A percentile compares a stretch with the other conserved stretches of the same genome.
These are phyloP conservation scores for Apamea anceps DNA, from an alignment of 2,888 invertebrate species.

Conservation along the genomic window DNA sequence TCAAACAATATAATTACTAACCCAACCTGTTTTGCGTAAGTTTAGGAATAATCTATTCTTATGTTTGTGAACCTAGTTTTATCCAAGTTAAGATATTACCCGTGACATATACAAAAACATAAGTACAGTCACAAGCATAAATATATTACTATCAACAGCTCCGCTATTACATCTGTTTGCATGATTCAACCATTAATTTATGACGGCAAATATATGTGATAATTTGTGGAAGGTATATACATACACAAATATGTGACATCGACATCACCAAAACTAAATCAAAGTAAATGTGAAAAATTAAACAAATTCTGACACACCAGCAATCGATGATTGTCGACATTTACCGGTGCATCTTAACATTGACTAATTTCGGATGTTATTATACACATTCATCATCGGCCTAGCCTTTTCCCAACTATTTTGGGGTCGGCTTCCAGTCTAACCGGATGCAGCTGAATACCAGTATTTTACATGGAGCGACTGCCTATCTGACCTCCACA, in stretches of 20 bases:
- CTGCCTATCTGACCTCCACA: no score
- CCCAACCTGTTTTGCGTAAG: neutral
- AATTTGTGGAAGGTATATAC: neutral
- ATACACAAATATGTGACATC: neutral
- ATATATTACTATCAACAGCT: neutral
- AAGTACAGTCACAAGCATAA: neutral
- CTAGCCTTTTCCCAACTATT: no score
- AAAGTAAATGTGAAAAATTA: neutral
- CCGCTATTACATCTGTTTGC: neutral
- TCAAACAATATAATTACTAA: neutral
- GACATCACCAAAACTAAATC: neutral
- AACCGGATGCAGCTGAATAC: no score
- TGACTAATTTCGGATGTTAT: neutral
- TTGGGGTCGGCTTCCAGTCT: no score
- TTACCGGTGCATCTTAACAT: neutral
- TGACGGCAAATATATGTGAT: neutral
- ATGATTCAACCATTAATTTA: neutral
- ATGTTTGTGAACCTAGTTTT: neutral
- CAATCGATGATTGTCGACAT: neutral
- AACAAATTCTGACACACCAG: neutral
- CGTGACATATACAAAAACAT: neutral
- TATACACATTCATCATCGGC: neutral
- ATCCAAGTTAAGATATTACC: neutral
- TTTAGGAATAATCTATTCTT: neutral
- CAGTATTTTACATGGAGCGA: no score